Base-by-base conservation (phyloP, 2,797 vertebrate genomes). In the Cynopterus sphinx region DNA sequence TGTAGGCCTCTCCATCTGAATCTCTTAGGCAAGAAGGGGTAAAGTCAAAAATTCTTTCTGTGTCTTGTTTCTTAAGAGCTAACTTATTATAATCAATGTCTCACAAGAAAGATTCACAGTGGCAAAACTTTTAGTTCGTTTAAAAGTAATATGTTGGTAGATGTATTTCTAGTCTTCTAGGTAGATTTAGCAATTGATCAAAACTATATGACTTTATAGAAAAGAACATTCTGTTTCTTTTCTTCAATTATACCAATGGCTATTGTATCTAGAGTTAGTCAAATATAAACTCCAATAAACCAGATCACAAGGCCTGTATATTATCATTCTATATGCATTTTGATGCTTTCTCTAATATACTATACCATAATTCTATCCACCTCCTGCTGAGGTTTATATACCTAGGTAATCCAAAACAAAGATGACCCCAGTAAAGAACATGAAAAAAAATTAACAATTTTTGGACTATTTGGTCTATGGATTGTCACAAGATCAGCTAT, bases 401-500 rank as follows among this genome's bases (percentile, higher is more conserved):
- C 5, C 24, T 59, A 31, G 9, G 61, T 51, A 92, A 41, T 68
- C 46, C 36, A 96, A 96, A 46, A 33, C 13, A 89, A 94, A 10
- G 49, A 39, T 46, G 36, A 36, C 2, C 3, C 28, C 21, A 33
- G 6, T 46, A 1, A 55, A 84, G 39, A 83, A 73, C 9, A 57
- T 86, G 46, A 9, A 65, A 21, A 31, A 77, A 68, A 16, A 31
- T 9, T 26, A 19, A 43, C 81, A 70, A 86, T 79, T 46, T 63
- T 28, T 83, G 55, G 21, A 26, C 8, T 26, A 91, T 89, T 96
- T 82, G 13, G 2, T 81, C 5, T 87, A 59, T 57, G 3, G 2
- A 70, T 57, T 94, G 95, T 75, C 59, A 89, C 5, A 93, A 92
- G 94, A 70, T 49, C 5, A 63, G 15, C 1, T 91, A 21, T 74